Base-by-base conservation (phyloP, 2,797 vertebrate genomes). In the Cryptoblepharus egeriae region DNA sequence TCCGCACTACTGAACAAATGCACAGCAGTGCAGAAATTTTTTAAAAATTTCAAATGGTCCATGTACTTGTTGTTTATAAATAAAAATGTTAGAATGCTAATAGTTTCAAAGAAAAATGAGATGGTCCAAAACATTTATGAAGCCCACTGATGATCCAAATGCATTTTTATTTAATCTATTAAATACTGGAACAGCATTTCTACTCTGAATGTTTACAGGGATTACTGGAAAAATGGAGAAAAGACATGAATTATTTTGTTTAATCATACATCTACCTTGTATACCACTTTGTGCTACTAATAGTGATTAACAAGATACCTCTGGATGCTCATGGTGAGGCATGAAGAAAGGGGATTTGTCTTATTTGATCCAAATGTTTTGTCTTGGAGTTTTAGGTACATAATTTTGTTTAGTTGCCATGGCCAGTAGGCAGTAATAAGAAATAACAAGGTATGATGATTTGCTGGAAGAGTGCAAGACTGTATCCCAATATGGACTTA, bases 1-100 rank as follows among this genome's bases (percentile, higher is more conserved):
- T 52, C 49, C 4, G 49, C 49, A 52, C 77, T n/a, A 85, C 91
- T 91, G 94, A 92, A 93, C 86, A 94, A 94, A 93, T 87, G 82
- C 75, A 63, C 60, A 88, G 88, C 91, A 94, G 92, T 88, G 74
- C 87, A 85, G 81, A 81, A 75, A 90, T 90, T 30, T n/a, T 45
- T 92, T 83, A 2, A 9, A n/a, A 3, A 52, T 37, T 67, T 61
- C 91, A 93, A 89, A 86, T 77, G 90, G 87, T 78, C 81, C 82
- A 93, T 87, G 87, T 81, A 83, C 77, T 83, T 79, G 15, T 80
- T 79, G 79, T 88, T 88, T 74, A 78, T 73, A 81, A 92, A 90
- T 77, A 82, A 88, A 88, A 90, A n/a, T 78, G 61, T 49, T 90
- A 58, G 16, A 58, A 58, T 58, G 57, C 57, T 58, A 72, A 39